These are phyloP conservation scores for Laticauda laticaudata DNA, from an alignment of 2,113 vertebrate species.

Conservation along the genomic window DNA sequence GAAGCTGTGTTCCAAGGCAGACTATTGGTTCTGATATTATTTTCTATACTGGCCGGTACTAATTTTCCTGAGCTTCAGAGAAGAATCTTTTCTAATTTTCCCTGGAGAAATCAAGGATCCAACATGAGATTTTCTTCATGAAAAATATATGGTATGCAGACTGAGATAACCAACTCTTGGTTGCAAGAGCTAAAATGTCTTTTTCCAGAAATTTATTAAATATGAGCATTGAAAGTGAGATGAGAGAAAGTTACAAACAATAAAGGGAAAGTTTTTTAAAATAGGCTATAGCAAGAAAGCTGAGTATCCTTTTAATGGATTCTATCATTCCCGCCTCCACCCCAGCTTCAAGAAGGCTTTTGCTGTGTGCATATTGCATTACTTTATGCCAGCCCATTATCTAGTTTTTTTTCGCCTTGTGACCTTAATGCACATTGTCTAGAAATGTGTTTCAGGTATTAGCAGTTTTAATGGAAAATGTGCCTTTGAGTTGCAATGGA, in stretches of 20 bases:
- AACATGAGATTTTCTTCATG: background rate
- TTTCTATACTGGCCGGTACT: background rate
- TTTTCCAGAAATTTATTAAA: constrained; percentile 1
- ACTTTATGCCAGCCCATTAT: background rate
- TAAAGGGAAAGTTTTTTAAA: background rate
- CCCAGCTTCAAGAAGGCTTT: background rate
- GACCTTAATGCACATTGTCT: background rate
- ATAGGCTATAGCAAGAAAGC: background rate
- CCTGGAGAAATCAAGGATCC: background rate
- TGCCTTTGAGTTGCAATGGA: background rate
- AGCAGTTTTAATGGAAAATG: background rate
- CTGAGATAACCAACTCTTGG: background rate
- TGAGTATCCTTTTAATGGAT: background rate
- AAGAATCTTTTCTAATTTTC: background rate
- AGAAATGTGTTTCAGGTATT: background rate
- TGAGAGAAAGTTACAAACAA: background rate
- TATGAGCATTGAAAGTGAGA: background rate
- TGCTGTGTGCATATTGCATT: background rate
- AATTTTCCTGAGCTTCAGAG: background rate
- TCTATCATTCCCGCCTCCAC: background rate
- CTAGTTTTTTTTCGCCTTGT: background rate
- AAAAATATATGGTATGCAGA: background rate
- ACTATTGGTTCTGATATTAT: background rate
- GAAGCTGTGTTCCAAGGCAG: background rate
- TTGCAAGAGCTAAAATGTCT: background rate